These are phyloP conservation scores for Cirrhinus molitorella DNA, from an alignment of 2,797 vertebrate species.

Conservation along the genomic window DNA sequence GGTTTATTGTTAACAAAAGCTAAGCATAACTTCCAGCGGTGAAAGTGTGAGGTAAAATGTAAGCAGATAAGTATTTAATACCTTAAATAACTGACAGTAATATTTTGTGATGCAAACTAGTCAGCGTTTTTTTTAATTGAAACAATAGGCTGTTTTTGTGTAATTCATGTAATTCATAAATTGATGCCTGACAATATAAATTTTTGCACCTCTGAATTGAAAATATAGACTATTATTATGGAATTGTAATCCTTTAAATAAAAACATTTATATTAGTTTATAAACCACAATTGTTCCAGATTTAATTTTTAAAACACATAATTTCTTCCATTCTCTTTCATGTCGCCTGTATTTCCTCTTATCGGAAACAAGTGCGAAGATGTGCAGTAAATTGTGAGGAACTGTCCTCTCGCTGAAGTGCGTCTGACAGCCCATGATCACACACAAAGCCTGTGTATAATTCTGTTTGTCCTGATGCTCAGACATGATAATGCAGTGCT, in stretches of 20 bases:
- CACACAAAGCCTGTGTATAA: slow-evolving; percentile 46
- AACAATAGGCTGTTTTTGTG: not conserved
- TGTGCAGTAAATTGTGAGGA: slow-evolving; percentile 15
- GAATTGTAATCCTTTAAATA: no score
- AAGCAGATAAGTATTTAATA: not conserved
- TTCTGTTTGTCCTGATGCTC: slow-evolving; percentile 35
- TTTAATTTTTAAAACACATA: not conserved
- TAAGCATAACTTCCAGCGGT: not conserved
- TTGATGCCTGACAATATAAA: not conserved
- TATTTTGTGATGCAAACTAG: no score
- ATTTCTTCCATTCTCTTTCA: not conserved
- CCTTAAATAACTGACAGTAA: not conserved
- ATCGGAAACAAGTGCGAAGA: not conserved
- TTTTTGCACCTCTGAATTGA: not conserved
- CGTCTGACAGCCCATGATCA: slow-evolving; percentile 45
- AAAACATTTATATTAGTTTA: no score
- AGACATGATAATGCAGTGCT: slow-evolving; percentile 43
- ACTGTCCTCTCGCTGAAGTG: slow-evolving; percentile 25
- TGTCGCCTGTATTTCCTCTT: slow-evolving; percentile 12
- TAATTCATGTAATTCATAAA: not conserved
- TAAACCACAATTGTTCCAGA: not conserved
- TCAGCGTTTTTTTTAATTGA: not conserved
- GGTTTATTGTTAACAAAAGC: not conserved
- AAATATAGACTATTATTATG: not conserved
- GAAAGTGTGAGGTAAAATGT: slow-evolving; percentile 12